A percentile compares a stretch with the other conserved stretches of the same genome.
Evolutionary conservation across 2,888 invertebrate genomes (phyloP).

Genomic region (Synanthedon tipuliformis): DNA sequence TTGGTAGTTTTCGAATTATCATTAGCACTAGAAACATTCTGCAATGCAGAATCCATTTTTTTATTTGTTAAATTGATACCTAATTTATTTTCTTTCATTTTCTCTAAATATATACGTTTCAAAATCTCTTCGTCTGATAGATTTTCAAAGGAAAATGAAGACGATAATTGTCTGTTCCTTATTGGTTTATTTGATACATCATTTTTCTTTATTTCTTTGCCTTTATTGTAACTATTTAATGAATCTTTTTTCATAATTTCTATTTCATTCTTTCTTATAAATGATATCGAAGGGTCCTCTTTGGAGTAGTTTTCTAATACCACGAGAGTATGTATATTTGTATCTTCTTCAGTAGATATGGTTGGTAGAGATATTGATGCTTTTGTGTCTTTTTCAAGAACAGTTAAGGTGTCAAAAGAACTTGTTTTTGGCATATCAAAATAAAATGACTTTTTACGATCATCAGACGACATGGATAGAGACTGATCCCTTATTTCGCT

Average conservation of each 20-base stretch:
- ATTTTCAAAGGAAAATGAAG: background rate
- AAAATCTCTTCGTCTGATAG: background rate
- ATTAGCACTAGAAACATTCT: too few species aligned
- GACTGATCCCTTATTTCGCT: conserved; percentile 24
- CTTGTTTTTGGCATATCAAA: conserved; percentile 22
- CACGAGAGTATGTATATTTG: background rate
- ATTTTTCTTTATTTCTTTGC: too few species aligned
- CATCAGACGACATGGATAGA: conserved; percentile 19
- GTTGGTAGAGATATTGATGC: conserved; percentile 7
- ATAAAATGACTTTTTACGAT: conserved; percentile 30
- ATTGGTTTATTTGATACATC: too few species aligned
- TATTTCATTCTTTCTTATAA: too few species aligned
- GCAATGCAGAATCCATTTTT: too few species aligned
- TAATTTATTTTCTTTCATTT: background rate
- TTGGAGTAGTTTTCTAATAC: too few species aligned
- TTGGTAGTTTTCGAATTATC: too few species aligned
- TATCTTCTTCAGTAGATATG: conserved; percentile 13
- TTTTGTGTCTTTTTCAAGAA: conserved; percentile 2
- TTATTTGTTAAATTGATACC: too few species aligned
- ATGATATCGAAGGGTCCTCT: too few species aligned
- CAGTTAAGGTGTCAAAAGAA: conserved; percentile 14
- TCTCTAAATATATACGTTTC: background rate
- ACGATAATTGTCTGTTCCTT: background rate
- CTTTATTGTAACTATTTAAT: too few species aligned
- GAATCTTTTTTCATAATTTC: too few species aligned